phyloP scores from a whole-genome alignment of 2,888 invertebrate genomes.

The Hedya salicella region DNA sequence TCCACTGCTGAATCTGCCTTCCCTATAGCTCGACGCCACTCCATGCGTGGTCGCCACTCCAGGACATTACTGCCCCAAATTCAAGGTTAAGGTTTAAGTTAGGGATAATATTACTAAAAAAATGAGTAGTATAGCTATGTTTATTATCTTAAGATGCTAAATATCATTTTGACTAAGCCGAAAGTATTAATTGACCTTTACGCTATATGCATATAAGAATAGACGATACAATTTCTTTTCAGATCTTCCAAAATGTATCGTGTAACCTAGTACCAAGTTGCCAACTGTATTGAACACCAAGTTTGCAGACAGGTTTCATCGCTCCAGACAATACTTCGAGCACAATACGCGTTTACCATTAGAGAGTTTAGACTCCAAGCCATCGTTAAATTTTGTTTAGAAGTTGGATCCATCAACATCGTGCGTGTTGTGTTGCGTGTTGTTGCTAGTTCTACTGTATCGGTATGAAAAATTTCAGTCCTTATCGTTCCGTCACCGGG shows the following conservation, averaged over 20 bases:
- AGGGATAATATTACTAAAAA: no score
- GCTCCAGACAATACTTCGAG: slow-evolving; percentile 34
- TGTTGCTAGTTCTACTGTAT: slow-evolving; percentile 45
- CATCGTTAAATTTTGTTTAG: slow-evolving; percentile 52
- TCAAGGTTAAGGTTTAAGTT: no score
- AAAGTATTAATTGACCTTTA: neutral
- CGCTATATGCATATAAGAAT: neutral
- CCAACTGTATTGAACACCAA: neutral
- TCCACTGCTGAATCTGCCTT: no score
- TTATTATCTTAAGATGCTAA: neutral
- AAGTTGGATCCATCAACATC: slow-evolving; percentile 53
- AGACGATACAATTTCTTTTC: slow-evolving; percentile 6
- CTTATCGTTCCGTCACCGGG: slow-evolving; percentile 16
- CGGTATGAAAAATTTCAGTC: slow-evolving; percentile 23
- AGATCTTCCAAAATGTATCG: neutral
- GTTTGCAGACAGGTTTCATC: slow-evolving; percentile 13
- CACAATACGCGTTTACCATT: slow-evolving; percentile 32
- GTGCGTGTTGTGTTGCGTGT: slow-evolving; percentile 54
- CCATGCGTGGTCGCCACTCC: no score
- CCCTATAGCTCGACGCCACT: no score
- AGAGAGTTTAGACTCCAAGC: slow-evolving; percentile 62
- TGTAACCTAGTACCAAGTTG: slow-evolving; percentile 13
- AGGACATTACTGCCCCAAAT: no score
- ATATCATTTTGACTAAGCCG: neutral
- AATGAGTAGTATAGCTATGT: no score